These are phyloP conservation scores for Psephotus haematonotus DNA, from an alignment of 2,113 vertebrate genomes.

Conservation along the genomic window DNA sequence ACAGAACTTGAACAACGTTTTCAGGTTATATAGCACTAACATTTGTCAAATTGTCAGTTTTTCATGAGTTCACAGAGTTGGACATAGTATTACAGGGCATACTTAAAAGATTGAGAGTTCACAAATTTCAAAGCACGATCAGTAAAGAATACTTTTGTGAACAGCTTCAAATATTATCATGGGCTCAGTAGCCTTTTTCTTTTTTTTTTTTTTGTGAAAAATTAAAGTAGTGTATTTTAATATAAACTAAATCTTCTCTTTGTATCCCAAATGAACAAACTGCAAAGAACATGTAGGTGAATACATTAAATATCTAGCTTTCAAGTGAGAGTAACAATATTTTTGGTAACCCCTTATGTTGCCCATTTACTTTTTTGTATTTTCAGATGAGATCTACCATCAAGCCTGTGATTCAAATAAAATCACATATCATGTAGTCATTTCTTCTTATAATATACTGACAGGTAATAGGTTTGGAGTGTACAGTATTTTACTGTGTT, in stretches of 20 bases:
- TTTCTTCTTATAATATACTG: not conserved
- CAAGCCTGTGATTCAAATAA: not conserved
- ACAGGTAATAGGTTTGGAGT: not conserved
- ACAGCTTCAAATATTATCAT: not conserved
- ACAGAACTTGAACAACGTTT: not conserved
- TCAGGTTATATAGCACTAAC: not conserved
- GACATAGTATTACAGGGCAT: not conserved
- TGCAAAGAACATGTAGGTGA: not conserved
- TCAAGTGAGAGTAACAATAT: not conserved
- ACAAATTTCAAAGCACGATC: not conserved
- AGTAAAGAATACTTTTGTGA: not conserved
- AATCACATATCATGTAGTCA: not conserved
- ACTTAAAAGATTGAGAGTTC: not conserved
- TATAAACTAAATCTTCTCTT: not conserved
- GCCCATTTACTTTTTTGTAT: not conserved
- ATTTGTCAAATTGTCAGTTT: conserved; percentile 3
- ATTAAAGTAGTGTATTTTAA: not conserved
- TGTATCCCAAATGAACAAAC: not conserved
- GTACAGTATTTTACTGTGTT: not conserved
- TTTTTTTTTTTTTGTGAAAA: not conserved
- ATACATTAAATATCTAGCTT: not conserved
- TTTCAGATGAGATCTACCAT: not conserved
- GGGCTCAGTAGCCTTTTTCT: not conserved
- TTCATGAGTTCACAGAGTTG: not conserved
- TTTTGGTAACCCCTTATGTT: not conserved